A percentile compares a stretch with the other conserved stretches of the same genome.
phyloP scores from a whole-genome alignment of 2,113 vertebrate genomes.

The Sprattus sprattus region DNA sequence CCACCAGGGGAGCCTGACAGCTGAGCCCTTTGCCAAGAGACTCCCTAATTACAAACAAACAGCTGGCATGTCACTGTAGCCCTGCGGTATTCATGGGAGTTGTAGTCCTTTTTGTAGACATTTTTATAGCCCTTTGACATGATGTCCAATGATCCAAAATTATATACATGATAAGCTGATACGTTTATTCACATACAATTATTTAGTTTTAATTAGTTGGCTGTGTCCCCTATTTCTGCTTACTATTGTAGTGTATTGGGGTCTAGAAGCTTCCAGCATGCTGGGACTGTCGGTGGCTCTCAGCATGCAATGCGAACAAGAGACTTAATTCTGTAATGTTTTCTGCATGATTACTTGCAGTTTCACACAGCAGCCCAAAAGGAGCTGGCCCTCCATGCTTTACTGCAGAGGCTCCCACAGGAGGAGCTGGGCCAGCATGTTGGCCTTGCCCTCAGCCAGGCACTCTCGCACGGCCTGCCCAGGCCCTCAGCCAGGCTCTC shows the following conservation, averaged over 20 bases:
- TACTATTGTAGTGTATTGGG: background rate
- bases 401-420: too few species aligned
- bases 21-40: constrained; percentile 31
- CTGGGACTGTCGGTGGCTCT: too few species aligned
- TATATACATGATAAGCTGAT: background rate
- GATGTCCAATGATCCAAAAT: background rate
- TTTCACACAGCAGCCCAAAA: too few species aligned
- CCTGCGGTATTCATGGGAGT: background rate
- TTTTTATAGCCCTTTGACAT: background rate
- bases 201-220: background rate
- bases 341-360: too few species aligned
- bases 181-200: background rate
- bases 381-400: too few species aligned
- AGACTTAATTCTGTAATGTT: too few species aligned
- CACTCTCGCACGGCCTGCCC: too few species aligned
- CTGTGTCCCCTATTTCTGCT: background rate
- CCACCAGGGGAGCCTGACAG: constrained; percentile 22
- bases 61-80: constrained; percentile 20
- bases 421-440: too few species aligned
- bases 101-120: background rate
- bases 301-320: too few species aligned
- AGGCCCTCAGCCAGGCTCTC: too few species aligned
- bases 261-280: too few species aligned
- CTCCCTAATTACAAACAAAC: constrained; percentile 5
- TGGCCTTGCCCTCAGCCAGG: too few species aligned